Percentiles rank a stretch among this genome's conserved stretches.
phyloP scores from a whole-genome alignment of 2,888 invertebrate genomes.

The Apodemia mormo region DNA sequence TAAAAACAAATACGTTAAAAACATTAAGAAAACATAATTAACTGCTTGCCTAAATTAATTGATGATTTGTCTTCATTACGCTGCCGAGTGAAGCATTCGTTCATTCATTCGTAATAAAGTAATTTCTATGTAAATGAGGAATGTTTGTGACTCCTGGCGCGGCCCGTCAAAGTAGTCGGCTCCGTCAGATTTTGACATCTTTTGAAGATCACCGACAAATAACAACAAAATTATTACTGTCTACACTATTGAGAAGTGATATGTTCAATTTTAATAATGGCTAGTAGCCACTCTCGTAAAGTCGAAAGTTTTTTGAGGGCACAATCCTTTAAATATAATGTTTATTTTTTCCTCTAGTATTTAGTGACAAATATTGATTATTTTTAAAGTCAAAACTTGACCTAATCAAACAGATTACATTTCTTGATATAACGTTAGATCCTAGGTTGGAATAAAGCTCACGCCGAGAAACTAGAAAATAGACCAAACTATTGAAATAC shows the following conservation, averaged over 20 bases:
- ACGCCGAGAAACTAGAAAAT: too few relatives aligned
- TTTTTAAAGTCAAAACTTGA: too few relatives aligned
- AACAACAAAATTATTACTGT: slow-evolving; percentile 59
- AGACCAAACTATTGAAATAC: too few relatives aligned
- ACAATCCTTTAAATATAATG: neutral
- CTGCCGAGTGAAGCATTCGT: slow-evolving; percentile 39
- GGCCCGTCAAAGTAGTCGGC: slow-evolving; percentile 59
- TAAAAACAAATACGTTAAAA: slow-evolving; percentile 25
- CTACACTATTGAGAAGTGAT: slow-evolving; percentile 28
- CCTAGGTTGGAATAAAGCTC: too few relatives aligned
- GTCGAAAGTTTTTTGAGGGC: neutral
- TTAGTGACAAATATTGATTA: too few relatives aligned
- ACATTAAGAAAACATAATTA: slow-evolving; percentile 31
- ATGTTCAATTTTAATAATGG: slow-evolving; percentile 1
- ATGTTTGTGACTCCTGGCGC: slow-evolving; percentile 61
- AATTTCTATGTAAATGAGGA: slow-evolving; percentile 65
- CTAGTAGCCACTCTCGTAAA: neutral
- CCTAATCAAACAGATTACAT: too few relatives aligned
- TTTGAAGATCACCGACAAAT: slow-evolving; percentile 77
- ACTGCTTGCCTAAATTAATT: slow-evolving; percentile 39
- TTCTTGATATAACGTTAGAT: too few relatives aligned
- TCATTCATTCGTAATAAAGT: slow-evolving; percentile 43
- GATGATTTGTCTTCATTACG: slow-evolving; percentile 51
- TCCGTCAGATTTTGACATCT: slow-evolving; percentile 75
- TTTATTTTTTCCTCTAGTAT: too few relatives aligned